These are phyloP conservation scores for Drosophila erecta DNA, from an alignment of 1,140 invertebrate species.

Conservation along the genomic window DNA sequence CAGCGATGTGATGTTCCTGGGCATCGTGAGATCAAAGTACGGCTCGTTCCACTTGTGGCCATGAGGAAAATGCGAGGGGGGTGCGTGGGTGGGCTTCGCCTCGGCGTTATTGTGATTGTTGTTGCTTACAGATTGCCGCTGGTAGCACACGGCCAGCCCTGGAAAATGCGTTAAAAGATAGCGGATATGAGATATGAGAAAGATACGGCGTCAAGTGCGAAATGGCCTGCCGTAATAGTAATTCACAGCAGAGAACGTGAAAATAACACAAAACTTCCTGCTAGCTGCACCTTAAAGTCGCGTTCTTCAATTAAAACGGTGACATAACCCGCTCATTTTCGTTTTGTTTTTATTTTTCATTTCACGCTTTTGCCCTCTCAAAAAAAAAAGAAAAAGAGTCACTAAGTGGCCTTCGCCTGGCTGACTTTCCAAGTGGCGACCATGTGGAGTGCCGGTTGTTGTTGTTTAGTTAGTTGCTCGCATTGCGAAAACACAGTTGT, in stretches of 20 bases:
- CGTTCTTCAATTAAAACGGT: conserved; percentile 65
- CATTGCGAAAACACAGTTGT: conserved; percentile 40
- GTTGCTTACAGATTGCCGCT: conserved; percentile 75
- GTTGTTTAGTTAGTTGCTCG: conserved; percentile 32
- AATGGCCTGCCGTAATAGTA: conserved; percentile 7
- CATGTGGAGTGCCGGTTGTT: conserved; percentile 54
- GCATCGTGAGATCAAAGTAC: conserved; percentile 93
- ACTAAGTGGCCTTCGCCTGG: conserved; percentile 64
- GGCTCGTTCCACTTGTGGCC: conserved; percentile 86
- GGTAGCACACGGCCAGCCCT: conserved; percentile 81
- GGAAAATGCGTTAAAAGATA: conserved; percentile 31
- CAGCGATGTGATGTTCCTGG: conserved; percentile 93
- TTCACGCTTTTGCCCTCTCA: conserved; percentile 21
- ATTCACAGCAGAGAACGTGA: not conserved
- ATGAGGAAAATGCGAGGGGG: conserved; percentile 77
- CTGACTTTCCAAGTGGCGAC: conserved; percentile 55
- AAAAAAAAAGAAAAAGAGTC: conserved; percentile 25
- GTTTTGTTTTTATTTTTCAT: not conserved
- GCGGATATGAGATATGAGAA: conserved; percentile 2
- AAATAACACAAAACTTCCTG: conserved; percentile 24
- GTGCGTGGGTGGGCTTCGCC: conserved; percentile 79
- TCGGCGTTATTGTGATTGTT: conserved; percentile 79
- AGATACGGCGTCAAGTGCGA: conserved; percentile 31
- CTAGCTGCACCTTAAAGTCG: conserved; percentile 63
- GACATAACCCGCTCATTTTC: conserved; percentile 43